Base-by-base conservation (phyloP, 2,113 vertebrate species). In the Eretmodus cyanostictus region DNA sequence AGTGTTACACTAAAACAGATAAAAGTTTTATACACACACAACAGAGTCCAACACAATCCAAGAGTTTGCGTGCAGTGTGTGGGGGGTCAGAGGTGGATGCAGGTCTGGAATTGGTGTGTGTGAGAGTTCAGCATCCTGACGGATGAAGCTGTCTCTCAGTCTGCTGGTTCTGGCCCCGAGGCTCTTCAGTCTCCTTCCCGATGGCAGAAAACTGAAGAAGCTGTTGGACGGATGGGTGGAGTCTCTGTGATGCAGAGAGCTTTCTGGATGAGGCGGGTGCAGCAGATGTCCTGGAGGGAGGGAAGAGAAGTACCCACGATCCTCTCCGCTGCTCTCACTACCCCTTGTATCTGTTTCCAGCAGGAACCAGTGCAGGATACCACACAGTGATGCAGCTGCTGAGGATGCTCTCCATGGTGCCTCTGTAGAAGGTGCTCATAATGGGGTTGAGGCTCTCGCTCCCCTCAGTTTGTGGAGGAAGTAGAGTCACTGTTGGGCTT, bases 321-420 rank as follows among this genome's bases (percentile, higher is more conserved):
- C 49, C 9, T 51, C 17, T 51, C 17, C 0, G 5, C 49, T 51
- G 17, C 17, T 10, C 49, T 51, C 49, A 51, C 49, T n/a, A 51
- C 49, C 49, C 5, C 0, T n/a, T n/a, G 49, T 51, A 51, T 5
- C 49, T 51, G 14, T n/a, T 51, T 51, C 8, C 8, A 9, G 49
- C 19, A 51, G 49, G 49, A 51, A 3, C 49, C 17, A n/a, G 45
- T 47, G 49, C 49, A 51, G 49, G 17, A 51, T 5, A n/a, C 49
- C 49, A 51, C 49, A n/a, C 49, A 51, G 49, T n/a, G 49, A n/a
- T 51, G 19, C 49, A 51, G 49, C 5, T 51, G 49, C 8, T 51
- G 49, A 51, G 19, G 49, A n/a, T n/a, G 8, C 8, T n/a, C 49
- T 1, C 19, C 8, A n/a, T 1, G 0, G 19, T 51, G 49, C 49